phyloP scores from a whole-genome alignment of 1,140 invertebrate genomes.

The Caenorhabditis brenneri region DNA sequence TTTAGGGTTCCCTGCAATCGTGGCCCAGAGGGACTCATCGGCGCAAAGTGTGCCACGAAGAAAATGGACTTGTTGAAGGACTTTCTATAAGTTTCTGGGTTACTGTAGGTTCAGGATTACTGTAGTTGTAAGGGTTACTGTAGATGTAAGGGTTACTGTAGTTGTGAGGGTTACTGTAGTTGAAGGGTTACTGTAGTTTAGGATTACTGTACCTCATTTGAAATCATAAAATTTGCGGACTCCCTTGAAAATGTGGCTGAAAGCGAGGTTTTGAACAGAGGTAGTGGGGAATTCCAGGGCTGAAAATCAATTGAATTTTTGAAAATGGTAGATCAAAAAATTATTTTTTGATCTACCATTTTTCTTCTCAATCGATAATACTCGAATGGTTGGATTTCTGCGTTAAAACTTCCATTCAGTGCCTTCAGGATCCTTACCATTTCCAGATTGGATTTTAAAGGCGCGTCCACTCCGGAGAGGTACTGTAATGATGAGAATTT shows the following conservation, averaged over 20 bases:
- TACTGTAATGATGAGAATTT: neutral
- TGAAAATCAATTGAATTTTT: neutral
- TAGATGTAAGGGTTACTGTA: no score
- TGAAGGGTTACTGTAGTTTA: neutral
- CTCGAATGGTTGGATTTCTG: neutral
- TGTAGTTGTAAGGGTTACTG: no score
- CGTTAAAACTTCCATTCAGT: neutral
- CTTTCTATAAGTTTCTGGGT: neutral
- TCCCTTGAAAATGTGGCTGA: neutral
- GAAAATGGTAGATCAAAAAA: neutral
- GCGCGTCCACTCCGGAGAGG: conserved; percentile 5
- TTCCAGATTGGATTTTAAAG: conserved; percentile 10
- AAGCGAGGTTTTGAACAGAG: neutral
- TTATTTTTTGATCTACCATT: neutral
- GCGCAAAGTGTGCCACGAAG: neutral
- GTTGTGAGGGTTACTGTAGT: no score
- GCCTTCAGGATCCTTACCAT: neutral
- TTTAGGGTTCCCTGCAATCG: neutral
- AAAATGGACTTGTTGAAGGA: neutral
- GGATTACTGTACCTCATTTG: neutral
- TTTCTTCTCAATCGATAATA: neutral
- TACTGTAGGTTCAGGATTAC: no score
- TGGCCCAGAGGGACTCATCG: conserved; percentile 2
- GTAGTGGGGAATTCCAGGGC: neutral
- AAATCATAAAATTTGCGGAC: neutral